Evolutionary conservation across 1,140 invertebrate genomes (phyloP).

Genomic region (Saccostrea glomerata): DNA sequence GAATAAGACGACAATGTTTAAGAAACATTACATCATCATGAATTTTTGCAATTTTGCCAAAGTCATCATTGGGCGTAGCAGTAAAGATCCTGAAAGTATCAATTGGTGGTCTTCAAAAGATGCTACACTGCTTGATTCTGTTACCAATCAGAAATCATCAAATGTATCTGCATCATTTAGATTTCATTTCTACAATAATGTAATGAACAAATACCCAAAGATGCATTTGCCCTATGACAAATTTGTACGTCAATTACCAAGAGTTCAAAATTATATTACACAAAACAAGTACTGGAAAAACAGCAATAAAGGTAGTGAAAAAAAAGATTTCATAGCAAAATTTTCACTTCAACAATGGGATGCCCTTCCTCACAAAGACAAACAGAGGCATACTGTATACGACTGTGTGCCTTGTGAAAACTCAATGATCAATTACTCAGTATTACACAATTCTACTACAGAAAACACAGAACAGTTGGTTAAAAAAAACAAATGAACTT

Average conservation of each 20-base stretch:
- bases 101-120: background rate
- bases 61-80: slow-evolving; percentile 37
- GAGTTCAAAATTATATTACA: background rate
- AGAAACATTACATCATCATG: slow-evolving; percentile 1
- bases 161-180: slow-evolving; percentile 15
- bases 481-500: background rate
- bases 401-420: background rate
- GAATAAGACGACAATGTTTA: background rate
- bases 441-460: background rate
- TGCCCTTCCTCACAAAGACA: slow-evolving; percentile 25
- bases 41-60: slow-evolving; percentile 51
- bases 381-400: background rate
- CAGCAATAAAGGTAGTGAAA: slow-evolving; percentile 16
- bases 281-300: slow-evolving; percentile 16
- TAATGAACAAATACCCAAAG: slow-evolving; percentile 35
- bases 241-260: background rate
- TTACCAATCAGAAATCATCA: background rate
- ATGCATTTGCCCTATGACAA: slow-evolving; percentile 28
- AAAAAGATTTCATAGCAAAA: slow-evolving; percentile 4
- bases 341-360: slow-evolving; percentile 16
- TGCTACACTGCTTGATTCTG: background rate
- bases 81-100: slow-evolving; percentile 7
- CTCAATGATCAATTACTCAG: background rate
- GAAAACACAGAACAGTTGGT: background rate
- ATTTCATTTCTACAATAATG: background rate